Base-by-base conservation (phyloP, 2,888 invertebrate species). In the Drosophila phalerata region DNA sequence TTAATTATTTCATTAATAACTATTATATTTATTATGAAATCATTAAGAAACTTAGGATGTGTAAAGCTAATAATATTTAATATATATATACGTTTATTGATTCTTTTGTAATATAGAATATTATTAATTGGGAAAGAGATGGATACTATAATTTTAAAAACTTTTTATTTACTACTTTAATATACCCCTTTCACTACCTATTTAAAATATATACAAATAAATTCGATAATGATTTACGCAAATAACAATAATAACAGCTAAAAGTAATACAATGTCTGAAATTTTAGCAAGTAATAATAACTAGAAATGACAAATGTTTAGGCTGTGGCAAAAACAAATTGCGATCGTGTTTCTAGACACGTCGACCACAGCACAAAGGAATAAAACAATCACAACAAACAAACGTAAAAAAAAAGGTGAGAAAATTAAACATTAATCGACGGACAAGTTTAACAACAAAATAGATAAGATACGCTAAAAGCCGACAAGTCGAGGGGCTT, bases 401-500 rank as follows among this genome's bases (percentile, higher is more conserved):
- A 47, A 37, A 19, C 28, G 43, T 60, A 51, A 57, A 51, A 30
- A 64, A 55, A 57, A 64, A 55, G 55, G 28, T 5, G 32, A 32
- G 22, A 37, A 71, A 43, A 51, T 67, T 45, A 57, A 67, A 70
- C 69, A 80, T 64, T 78, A 78, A 80, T 64, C 75, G 37, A 38
- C 15, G 42, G 22, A 15, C 34, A 30, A 43, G 17, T 63, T 55
- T 15, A 77, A 64, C 40, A 67, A 53, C 34, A n/a, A 25, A 25
- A 48, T 28, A 53, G 83, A 84, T 84, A 84, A 84, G 83, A 84
- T 84, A 86, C n/a, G 43, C 30, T n/a, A 42, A 40, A 61, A 45
- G 32, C 60, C 13, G 34, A 42, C 30, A 52, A 45, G 38, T 47
- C 8, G 10, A 47, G 32, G 9, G 8, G 28, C 17, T 45, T 58